These are phyloP conservation scores for Diadema setosum DNA, from an alignment of 35 echinoderm and acorn worm species.

Conservation along the genomic window DNA sequence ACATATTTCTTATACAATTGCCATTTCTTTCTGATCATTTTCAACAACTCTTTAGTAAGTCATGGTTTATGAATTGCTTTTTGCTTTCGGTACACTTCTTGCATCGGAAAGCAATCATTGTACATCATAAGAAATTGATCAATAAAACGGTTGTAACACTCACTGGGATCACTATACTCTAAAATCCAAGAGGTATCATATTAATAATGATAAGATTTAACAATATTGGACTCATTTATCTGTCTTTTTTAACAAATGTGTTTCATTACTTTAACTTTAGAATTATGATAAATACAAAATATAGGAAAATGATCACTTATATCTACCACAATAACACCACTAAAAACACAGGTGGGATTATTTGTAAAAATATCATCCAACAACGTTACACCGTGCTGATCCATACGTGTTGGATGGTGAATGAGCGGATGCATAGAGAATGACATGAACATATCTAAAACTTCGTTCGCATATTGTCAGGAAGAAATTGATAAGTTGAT, in stretches of 20 bases:
- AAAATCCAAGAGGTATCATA: not conserved
- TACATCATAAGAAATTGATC: not conserved
- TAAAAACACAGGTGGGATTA: not conserved
- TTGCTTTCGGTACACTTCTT: not conserved
- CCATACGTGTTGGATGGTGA: not conserved
- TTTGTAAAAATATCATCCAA: slow-evolving; percentile 13
- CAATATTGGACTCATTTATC: not conserved
- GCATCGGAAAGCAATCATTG: not conserved
- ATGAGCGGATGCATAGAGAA: not conserved
- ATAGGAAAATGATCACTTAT: slow-evolving; percentile 29
- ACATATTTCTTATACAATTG: not conserved
- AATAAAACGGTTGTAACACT: not conserved
- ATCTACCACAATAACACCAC: not conserved
- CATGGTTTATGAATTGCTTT: not conserved
- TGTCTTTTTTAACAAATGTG: not conserved
- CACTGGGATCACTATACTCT: not conserved
- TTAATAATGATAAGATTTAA: not conserved
- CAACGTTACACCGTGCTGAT: not conserved
- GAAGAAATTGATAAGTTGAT: not conserved
- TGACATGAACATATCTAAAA: not conserved
- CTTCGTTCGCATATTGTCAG: not conserved
- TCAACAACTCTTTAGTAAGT: not conserved
- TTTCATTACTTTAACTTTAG: not conserved
- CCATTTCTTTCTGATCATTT: not conserved
- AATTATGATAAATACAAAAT: not conserved